Conservation (phyloP, 2,888 invertebrate genomes). For the Pteria penguin region DNA sequence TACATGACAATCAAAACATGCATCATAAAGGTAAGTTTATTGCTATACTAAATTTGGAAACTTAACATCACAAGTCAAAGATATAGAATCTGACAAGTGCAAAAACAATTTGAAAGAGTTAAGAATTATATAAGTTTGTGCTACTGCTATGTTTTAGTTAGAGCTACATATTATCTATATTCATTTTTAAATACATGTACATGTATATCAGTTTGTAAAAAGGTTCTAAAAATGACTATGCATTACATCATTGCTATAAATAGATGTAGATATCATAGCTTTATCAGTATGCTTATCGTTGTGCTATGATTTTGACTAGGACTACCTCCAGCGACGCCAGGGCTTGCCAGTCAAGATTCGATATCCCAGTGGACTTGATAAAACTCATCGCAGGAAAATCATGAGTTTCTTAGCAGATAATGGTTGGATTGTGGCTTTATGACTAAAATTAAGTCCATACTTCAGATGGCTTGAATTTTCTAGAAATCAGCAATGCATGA, state of each 20-base stretch:
- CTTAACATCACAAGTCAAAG: no score
- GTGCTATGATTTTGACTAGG: conserved; percentile 67
- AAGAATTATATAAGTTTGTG: no score
- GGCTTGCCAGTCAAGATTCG: conserved; percentile 79
- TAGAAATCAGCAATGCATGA: no score
- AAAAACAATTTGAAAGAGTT: no score
- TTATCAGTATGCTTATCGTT: no score
- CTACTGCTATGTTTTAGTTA: no score
- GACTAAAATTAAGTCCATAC: conserved; percentile 26
- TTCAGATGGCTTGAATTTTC: no score
- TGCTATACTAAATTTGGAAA: background rate
- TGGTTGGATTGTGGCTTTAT: conserved; percentile 82
- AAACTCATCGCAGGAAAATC: conserved; percentile 82
- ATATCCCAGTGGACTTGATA: conserved; percentile 82
- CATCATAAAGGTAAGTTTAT: conserved; percentile 85
- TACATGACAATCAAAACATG: conserved; percentile 94
- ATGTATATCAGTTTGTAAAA: no score
- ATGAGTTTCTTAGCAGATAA: conserved; percentile 83
- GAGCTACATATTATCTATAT: no score
- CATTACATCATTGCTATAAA: no score
- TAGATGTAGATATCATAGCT: no score
- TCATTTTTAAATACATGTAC: background rate
- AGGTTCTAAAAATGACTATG: background rate
- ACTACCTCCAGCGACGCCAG: conserved; percentile 78
- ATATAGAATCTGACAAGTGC: no score